Conservation (phyloP, 2,113 vertebrate genomes). For the Anoura caudifer region DNA sequence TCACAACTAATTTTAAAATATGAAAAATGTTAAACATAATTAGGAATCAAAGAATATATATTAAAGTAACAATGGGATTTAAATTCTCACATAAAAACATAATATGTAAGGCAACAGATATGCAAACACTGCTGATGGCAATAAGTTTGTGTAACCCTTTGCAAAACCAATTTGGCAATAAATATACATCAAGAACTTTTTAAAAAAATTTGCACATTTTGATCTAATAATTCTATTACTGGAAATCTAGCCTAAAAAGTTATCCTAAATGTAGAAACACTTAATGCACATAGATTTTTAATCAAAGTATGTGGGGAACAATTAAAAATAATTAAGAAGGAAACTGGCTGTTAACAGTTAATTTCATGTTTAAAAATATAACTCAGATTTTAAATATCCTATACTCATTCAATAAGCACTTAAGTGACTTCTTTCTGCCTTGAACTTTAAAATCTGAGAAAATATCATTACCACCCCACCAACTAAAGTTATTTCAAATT, state of each 20-base stretch:
- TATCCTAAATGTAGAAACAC: background rate
- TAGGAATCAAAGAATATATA: background rate
- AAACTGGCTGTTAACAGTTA: background rate
- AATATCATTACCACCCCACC: background rate
- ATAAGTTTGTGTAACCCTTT: background rate
- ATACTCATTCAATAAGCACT: background rate
- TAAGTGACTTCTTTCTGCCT: background rate
- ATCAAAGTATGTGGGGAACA: background rate
- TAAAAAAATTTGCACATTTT: background rate
- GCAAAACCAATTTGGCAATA: background rate
- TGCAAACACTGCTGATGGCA: background rate
- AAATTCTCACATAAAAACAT: background rate
- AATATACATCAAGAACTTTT: background rate
- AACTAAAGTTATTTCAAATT: constrained; percentile 40
- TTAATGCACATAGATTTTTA: background rate
- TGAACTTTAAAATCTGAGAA: constrained; percentile 11
- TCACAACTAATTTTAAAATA: background rate
- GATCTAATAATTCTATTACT: background rate
- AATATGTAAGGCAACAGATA: background rate
- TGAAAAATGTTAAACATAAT: background rate
- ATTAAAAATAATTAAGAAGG: background rate
- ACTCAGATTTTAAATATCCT: background rate
- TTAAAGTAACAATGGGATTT: background rate
- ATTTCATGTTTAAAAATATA: constrained; percentile 9
- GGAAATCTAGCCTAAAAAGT: background rate